Percentiles rank a stretch among this genome's conserved stretches.
These are phyloP conservation scores for Popillia japonica DNA, from an alignment of 1,140 invertebrate genomes.

Conservation along the genomic window DNA sequence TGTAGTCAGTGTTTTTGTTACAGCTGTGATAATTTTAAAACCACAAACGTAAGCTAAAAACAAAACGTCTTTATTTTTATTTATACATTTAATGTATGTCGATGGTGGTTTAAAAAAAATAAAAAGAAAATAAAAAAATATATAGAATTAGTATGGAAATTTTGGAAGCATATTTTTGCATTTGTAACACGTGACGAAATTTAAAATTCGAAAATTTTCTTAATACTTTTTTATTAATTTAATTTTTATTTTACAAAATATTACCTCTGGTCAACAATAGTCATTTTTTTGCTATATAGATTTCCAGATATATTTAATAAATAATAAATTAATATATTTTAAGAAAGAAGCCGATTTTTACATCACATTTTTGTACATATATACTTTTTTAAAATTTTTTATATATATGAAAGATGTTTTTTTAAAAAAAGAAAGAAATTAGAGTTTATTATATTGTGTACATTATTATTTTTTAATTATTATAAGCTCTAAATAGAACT, in stretches of 20 bases:
- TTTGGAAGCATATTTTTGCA: no score
- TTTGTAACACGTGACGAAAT: no score
- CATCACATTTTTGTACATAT: constrained; percentile 40
- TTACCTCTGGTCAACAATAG: constrained; percentile 41
- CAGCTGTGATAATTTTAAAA: constrained; percentile 26
- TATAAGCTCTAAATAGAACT: constrained; percentile 1
- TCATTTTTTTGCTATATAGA: constrained; percentile 33
- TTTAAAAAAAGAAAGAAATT: not conserved
- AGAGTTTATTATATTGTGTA: constrained; percentile 32
- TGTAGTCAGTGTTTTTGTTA: constrained; percentile 29
- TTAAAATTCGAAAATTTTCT: no score
- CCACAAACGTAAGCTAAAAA: constrained; percentile 14
- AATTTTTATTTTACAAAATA: constrained; percentile 30
- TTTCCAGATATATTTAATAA: constrained; percentile 22
- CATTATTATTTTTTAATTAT: constrained; percentile 36
- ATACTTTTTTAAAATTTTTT: constrained; percentile 35
- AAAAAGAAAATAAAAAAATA: constrained; percentile 6
- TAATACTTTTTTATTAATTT: not conserved
- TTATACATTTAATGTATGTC: not conserved
- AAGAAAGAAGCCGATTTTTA: constrained; percentile 11
- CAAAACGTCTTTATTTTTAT: not conserved
- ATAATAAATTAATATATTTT: constrained; percentile 24
- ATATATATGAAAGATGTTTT: constrained; percentile 15
- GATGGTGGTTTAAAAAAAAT: constrained; percentile 17
- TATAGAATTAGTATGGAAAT: not conserved